Base-by-base conservation (phyloP, 2,113 vertebrate genomes). In the Arvicanthis niloticus region DNA sequence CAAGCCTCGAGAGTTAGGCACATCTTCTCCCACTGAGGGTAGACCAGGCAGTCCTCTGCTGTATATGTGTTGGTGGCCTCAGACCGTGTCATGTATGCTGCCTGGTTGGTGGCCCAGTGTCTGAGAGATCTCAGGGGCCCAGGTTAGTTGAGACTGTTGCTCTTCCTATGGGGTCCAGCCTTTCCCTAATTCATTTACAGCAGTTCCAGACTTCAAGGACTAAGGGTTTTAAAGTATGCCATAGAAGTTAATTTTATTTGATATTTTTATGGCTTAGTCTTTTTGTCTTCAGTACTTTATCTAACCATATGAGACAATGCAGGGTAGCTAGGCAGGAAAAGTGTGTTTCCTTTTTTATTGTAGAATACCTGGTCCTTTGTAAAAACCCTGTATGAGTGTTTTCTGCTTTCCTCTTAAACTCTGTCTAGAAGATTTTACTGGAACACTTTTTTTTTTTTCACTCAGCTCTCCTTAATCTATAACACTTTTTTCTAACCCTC, bases 191-290 rank as follows among this genome's bases (percentile, higher is more conserved):
- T 67, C 65, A 68, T 15, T 11, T 15, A 34, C 65, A 68, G 65
- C 6, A 12, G 4, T 15, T 5, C 12, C 12, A 1, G 65, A 68
- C 31, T 68, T 34, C 4, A 68, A 68, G 48, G 7, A 89, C 81
- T 89, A 68, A 75, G 13, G 53, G 31, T 65, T 68, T 78, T 26
- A 93, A 51, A 34, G 68, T 22, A 37, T 73, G 6, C 45, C 7
- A 26, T 88, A 67, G 15, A 93, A 45, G 82, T 91, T 65, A 31
- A 86, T 34, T 88, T 9, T 91, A 31, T n/a, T 67, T 88, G 72
- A 84, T 80, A 88, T 31, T 37, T 45, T 95, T 21, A 60, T 82
- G 78, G 6, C 70, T 93, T 93, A 87, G 60, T 65, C 58, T 87
- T 87, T 76, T 42, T 29, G 93, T 60, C 48, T 89, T 11, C 8